A percentile compares a stretch with the other conserved stretches of the same genome.
Evolutionary conservation across 2,888 invertebrate genomes (phyloP).

Genomic region (Heptascelio sp.): DNA sequence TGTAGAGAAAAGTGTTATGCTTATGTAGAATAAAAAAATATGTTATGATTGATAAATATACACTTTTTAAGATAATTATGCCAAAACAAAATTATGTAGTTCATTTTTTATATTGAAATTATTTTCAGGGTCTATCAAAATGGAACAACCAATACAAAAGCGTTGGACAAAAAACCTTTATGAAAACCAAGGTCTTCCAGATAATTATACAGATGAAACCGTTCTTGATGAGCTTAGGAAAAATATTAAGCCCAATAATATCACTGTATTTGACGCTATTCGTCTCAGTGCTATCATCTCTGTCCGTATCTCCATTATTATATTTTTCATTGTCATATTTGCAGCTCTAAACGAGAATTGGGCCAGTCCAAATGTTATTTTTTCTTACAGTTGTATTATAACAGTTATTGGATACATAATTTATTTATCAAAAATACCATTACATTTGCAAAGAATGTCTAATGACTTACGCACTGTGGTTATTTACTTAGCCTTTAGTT

Average conservation of each 20-base stretch:
- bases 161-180: constrained; percentile 92
- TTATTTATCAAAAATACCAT: constrained; percentile 83
- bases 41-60: too few relatives aligned
- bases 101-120: too few relatives aligned
- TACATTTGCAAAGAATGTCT: constrained; percentile 73
- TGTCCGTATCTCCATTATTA: constrained; percentile 93
- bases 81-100: too few relatives aligned
- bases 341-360: constrained; percentile 91
- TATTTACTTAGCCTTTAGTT: constrained; percentile 95
- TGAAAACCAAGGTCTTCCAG: constrained; percentile 95
- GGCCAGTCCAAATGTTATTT: constrained; percentile 88
- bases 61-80: too few relatives aligned
- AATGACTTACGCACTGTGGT: constrained; percentile 93
- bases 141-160: constrained; percentile 20
- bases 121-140: too few relatives aligned
- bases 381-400: constrained; percentile 86
- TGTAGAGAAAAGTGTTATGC: too few relatives aligned
- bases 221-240: constrained; percentile 95
- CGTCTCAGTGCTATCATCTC: constrained; percentile 93
- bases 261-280: constrained; percentile 90
- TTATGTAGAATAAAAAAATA: too few relatives aligned
- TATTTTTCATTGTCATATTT: constrained; percentile 91
- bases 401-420: constrained; percentile 88
- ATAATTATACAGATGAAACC: constrained; percentile 96
- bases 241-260: constrained; percentile 93